phyloP scores from a whole-genome alignment of 1,140 invertebrate genomes.

The Tyrophagus putrescentiae region DNA sequence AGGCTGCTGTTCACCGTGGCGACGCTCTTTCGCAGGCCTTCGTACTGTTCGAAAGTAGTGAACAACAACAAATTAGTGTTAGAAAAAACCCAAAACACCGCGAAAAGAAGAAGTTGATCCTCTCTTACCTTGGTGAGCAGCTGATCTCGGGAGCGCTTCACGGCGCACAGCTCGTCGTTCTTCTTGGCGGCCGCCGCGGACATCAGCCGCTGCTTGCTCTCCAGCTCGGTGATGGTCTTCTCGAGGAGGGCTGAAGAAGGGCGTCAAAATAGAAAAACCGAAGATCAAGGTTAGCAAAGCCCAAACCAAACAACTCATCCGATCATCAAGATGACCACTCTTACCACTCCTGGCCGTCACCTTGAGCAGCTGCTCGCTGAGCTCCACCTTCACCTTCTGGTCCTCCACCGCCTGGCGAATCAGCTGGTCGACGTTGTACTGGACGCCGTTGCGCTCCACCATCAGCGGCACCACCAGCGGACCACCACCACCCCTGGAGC shows the following conservation, averaged over 20 bases:
- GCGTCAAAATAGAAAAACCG: slow-evolving; percentile 5
- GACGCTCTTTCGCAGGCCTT: no score
- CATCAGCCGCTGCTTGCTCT: slow-evolving; percentile 22
- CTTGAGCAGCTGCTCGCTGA: slow-evolving; percentile 6
- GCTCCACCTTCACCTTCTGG: slow-evolving; percentile 17
- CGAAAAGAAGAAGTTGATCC: background rate
- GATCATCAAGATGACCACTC: background rate
- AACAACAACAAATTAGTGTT: no score
- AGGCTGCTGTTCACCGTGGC: no score
- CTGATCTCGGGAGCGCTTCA: slow-evolving; percentile 21
- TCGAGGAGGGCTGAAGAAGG: background rate
- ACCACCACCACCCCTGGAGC: background rate
- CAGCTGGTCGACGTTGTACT: slow-evolving; percentile 22
- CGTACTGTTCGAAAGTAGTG: no score
- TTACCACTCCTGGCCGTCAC: slow-evolving; percentile 8
- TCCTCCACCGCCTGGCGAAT: slow-evolving; percentile 16
- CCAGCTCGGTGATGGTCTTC: slow-evolving; percentile 17
- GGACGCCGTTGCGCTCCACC: slow-evolving; percentile 9
- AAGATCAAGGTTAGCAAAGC: background rate
- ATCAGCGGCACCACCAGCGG: background rate
- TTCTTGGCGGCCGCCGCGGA: slow-evolving; percentile 13
- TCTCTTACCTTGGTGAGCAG: slow-evolving; percentile 20
- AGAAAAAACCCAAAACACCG: no score
- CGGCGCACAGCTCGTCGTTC: slow-evolving; percentile 22
- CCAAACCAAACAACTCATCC: background rate